These are phyloP conservation scores for Hiodon alosoides DNA, from an alignment of 2,113 vertebrate species.

Conservation along the genomic window DNA sequence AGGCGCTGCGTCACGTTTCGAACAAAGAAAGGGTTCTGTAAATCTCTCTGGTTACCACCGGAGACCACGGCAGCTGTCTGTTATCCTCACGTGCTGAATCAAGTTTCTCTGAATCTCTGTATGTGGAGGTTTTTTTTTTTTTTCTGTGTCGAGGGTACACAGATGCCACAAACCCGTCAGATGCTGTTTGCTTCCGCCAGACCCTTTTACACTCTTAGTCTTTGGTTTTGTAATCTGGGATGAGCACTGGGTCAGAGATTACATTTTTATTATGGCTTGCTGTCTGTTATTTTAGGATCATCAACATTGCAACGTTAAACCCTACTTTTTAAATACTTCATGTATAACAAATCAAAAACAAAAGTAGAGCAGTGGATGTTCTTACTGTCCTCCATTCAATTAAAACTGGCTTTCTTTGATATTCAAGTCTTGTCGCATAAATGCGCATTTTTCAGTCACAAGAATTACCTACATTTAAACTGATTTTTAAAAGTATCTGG, in stretches of 20 bases:
- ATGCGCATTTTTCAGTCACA: too few relatives aligned
- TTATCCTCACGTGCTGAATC: not conserved
- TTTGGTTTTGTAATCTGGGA: not conserved
- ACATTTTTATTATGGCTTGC: not conserved
- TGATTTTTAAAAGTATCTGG: too few relatives aligned
- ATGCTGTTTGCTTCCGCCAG: not conserved
- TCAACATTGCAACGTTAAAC: not conserved
- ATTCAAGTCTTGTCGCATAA: too few relatives aligned
- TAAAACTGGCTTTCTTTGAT: not conserved
- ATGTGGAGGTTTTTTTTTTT: too few relatives aligned
- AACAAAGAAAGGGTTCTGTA: not conserved
- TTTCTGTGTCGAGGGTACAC: too few relatives aligned
- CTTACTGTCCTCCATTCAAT: conserved; percentile 5
- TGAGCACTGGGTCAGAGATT: not conserved
- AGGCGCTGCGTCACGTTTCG: not conserved
- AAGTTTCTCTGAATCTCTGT: not conserved
- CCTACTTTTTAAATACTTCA: conserved; percentile 15
- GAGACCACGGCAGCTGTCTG: conserved; percentile 20
- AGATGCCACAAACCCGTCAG: not conserved
- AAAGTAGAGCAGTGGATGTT: not conserved
- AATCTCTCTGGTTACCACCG: conserved; percentile 19
- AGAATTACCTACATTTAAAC: too few relatives aligned
- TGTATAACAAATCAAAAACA: conserved; percentile 18
- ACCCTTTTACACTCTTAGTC: not conserved
- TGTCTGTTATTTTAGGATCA: not conserved